Base-by-base conservation (phyloP, 1,140 invertebrate species). In the Eueides isabella region DNA sequence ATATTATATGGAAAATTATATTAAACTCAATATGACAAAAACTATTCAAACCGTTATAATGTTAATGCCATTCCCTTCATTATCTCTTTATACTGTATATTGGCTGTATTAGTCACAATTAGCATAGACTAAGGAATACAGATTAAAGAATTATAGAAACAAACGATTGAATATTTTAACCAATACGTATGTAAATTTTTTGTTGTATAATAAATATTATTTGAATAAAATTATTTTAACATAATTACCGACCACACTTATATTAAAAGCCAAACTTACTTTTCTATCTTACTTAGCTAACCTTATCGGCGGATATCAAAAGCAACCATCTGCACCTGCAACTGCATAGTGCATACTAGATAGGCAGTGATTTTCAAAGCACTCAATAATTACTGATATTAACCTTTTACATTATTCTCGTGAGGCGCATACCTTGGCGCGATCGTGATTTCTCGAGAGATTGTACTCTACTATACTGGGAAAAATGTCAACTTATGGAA, bases 361-460 rank as follows among this genome's bases (percentile, higher is more conserved):
- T 29, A 31, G 16, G 29, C 19, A 41, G 61, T 48, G 33, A 44
- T 73, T 67, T 64, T 68, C 61, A 61, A 23, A 48, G 55, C 35
- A 33, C 35, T 68, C 35, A 63, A 73, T 68, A 73, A 73, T 63
- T 63, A 67, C 31, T 63, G 26, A 44, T 67, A 61, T 48, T 73
- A 67, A 67, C 61, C 68, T 70, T 70, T 70, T 70, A 70, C 68
- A 62, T 68, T 68, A 68, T 70, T 70, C 68, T 70, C 55, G 31
- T 68, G 48, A 68, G 44, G 4, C 31, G 41, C 33, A 62, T 67
- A 63, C 33, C 64, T 62, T 68, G 65, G 35, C 35, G 61, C 61
- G 75, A 61, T 79, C 71, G 73, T 78, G 77, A 76, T 75, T 73
- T 76, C 74, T 75, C 41, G 61, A 70, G 66, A 75, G 63, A 72